These are phyloP conservation scores for Pelodiscus sinensis DNA, from an alignment of 2,113 vertebrate genomes.

Conservation along the genomic window DNA sequence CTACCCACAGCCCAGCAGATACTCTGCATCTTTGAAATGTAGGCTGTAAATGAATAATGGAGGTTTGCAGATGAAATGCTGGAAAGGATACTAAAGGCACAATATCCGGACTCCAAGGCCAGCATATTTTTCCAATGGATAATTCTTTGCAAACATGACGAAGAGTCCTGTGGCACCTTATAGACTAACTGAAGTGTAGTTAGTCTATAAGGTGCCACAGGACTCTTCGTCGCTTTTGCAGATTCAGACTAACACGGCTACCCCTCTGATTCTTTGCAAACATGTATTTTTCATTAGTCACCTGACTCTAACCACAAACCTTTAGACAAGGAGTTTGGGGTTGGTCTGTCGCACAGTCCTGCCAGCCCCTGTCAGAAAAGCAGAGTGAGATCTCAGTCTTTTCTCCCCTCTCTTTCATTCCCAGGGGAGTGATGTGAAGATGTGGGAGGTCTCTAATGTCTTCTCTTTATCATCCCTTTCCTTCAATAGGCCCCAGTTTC, in stretches of 20 bases:
- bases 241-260: too few relatives aligned
- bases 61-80: background rate
- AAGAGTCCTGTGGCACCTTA: too few relatives aligned
- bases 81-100: background rate
- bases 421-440: background rate
- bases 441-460: background rate
- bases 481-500: background rate
- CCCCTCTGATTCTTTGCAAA: background rate
- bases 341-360: background rate
- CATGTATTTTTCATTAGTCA: background rate
- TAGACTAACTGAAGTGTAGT: too few relatives aligned
- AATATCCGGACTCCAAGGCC: background rate
- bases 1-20: background rate
- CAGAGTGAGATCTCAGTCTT: background rate
- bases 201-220: too few relatives aligned
- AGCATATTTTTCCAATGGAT: background rate
- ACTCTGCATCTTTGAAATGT: background rate
- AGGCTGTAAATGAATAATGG: background rate
- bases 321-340: background rate
- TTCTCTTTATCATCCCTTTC: background rate
- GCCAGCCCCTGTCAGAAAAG: background rate
- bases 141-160: background rate
- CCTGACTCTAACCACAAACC: background rate
- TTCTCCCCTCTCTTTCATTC: background rate
- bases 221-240: too few relatives aligned